Evolutionary conservation across 2,888 invertebrate species (phyloP), one percentile per base, ranked within the genome.

Genomic region (Noctua pronuba): DNA sequence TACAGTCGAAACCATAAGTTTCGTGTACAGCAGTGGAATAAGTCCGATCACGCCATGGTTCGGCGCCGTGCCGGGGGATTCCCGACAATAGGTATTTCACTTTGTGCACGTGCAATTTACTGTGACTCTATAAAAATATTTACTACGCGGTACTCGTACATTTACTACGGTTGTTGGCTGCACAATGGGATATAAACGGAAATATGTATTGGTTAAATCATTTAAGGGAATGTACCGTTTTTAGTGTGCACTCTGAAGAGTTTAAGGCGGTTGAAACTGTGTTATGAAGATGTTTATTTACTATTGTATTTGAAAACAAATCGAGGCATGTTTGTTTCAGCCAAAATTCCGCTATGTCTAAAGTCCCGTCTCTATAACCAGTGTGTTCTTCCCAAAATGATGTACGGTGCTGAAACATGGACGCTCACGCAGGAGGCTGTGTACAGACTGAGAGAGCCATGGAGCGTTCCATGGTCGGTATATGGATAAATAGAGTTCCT

Each of bases 21-120:
- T 93, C 92, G 93, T 93, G 93, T 93, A 91, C 83, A 88, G 83
- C 86, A 89, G 52, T 75, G 55, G 90, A 90, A 91, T 92, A 91
- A 88, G 91, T 86, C 38, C 86, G 92, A 94, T 94, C 94, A 95
- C 95, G 95, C 93, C 88, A 94, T 87, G 65, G 68, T 65, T 69
- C 76, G 88, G 89, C 91, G 89, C 89, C 88, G 86, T 81, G 75
- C 44, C 81, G 90, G 93, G 88, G 92, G 89, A 91, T 91, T 94
- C 92, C 94, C 92, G 88, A 86, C 89, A 83, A 86, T 91, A 89
- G 86, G 84, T 89, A 89, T 90, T 91, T 91, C 88, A 89, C 88
- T 88, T 91, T 88, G 86, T 88, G 88, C 93, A 92, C 91, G 92
- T 92, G 92, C 91, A 92, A 91, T 92, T 91, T 91, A 92, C 90